Base-by-base conservation (phyloP, 2,797 vertebrate species). In the Hybognathus amarus region DNA sequence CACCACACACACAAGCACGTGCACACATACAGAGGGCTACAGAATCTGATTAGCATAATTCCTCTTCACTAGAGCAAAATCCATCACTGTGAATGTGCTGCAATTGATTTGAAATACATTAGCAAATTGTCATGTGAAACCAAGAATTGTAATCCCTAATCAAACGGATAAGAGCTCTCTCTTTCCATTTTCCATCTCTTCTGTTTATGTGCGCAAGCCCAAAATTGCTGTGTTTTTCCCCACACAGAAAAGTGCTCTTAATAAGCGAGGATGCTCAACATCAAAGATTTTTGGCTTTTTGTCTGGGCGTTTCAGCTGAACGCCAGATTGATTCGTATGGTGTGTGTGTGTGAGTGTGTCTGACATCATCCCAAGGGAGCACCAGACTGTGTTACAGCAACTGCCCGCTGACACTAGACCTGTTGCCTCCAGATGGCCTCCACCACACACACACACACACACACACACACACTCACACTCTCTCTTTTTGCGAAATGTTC, bases 391-490 rank as follows among this genome's bases (percentile, higher is more conserved):
- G 90, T 90, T 85, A 47, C 61, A 83, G 85, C 80, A 80, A 71
- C 85, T 30, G 87, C 92, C 91, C 90, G 90, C 92, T 93, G 92
- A 93, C 92, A 90, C 84, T 85, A 88, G 93, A 94, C 93, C 94
- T 92, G 93, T 93, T 93, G 93, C 90, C 92, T 93, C 91, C 92
- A 94, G 93, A 94, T 93, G 93, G 94, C 89, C 89, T 85, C 85
- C 59, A 79, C 79, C n/a, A 40, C 69, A 77, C 59, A 82, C 77
- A 77, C 85, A 4, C 84, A 68, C n/a, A n/a, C n/a, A n/a, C n/a
- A n/a, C n/a, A n/a, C n/a, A n/a, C 88, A 82, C 74, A 87, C 71
- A 15, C 84, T 50, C 79, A 63, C 61, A 82, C 77, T 68, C 76
- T 68, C 77, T 76, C 76, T 27, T 74, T 47, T 63, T 36, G n/a